phyloP scores from a whole-genome alignment of 2,113 vertebrate species.

The Tympanuchus pallidicinctus region DNA sequence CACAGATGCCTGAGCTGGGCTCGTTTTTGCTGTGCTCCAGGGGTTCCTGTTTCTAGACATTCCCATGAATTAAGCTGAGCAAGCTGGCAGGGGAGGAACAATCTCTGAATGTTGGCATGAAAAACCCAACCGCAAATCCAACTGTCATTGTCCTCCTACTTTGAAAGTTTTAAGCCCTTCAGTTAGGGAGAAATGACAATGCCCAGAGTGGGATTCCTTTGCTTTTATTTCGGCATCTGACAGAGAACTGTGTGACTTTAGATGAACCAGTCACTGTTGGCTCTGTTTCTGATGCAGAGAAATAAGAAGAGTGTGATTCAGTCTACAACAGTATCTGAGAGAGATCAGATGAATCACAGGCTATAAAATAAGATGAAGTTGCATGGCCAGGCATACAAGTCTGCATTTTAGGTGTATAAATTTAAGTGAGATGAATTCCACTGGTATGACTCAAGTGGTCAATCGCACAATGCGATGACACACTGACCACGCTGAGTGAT shows the following conservation, averaged over 20 bases:
- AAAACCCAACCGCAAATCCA: conserved; percentile 50
- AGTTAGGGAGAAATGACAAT: conserved; percentile 57
- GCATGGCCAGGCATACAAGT: background rate
- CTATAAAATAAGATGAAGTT: conserved; percentile 28
- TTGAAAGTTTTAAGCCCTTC: conserved; percentile 53
- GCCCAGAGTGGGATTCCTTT: conserved; percentile 49
- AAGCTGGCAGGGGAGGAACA: conserved; percentile 31
- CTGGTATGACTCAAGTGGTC: conserved; percentile 26
- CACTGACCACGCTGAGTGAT: background rate
- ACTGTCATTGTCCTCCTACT: conserved; percentile 54
- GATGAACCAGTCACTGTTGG: background rate
- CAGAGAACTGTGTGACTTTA: conserved; percentile 14
- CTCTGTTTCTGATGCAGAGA: background rate
- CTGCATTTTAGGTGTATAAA: background rate
- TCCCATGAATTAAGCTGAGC: conserved; percentile 60
- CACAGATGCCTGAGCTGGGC: conserved; percentile 14
- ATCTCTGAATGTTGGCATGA: conserved; percentile 57
- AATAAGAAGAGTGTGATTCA: conserved; percentile 46
- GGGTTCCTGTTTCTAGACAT: conserved; percentile 62
- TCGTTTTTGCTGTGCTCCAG: conserved; percentile 38
- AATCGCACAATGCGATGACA: background rate
- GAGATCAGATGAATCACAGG: conserved; percentile 55
- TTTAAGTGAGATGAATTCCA: conserved; percentile 7
- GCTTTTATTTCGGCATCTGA: conserved; percentile 22
- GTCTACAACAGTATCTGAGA: background rate